Base-by-base conservation (phyloP, 1,140 invertebrate species). In the Drosophila paulistorum region DNA sequence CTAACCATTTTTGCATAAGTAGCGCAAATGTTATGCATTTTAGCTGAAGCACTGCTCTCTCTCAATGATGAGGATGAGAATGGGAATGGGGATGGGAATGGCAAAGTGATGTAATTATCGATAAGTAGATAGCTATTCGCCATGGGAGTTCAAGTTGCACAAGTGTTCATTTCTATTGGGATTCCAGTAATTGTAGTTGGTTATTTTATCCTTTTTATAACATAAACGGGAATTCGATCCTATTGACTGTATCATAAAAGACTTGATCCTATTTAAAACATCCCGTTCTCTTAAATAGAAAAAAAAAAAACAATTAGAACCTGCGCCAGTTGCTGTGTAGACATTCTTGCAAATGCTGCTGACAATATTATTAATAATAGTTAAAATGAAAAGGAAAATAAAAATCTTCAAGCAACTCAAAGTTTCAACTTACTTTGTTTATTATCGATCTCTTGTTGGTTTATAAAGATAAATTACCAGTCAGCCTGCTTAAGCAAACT, bases 1-100 rank as follows among this genome's bases (percentile, higher is more conserved):
- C 11, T 58, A 9, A 17, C 30, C 9, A 71, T 30, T 70, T 82
- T 87, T 77, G 82, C 82, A 82, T 87, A 83, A 87, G 75, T 84
- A 77, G 81, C 68, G 81, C 70, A 84, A 85, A 85, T 85, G 71
- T 72, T 74, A 81, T 85, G 81, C 81, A 84, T 85, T 84, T 77
- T 61, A 65, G 62, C 73, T 71, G 70, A 74, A 77, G 65, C 68
- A 62, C 65, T 62, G 54, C 54, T 71, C 48, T 20, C 42, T 20
- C 17, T 30, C 5, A 30, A 30, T 7, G 3, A 51, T 23, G 45
- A 20, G 1, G 17, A 23, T 51, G 42, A 1, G 6, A 30, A 60
- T 59, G 48, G 61, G 57, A 59, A 65, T 54, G 54, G 51, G 70
- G 1, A 51, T 23, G 45, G 9, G 3, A 9, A 51, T 51, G 62